A percentile compares a stretch with the other conserved stretches of the same genome.
These are phyloP conservation scores for Girardinus metallicus DNA, from an alignment of 2,797 vertebrate species.

Conservation along the genomic window DNA sequence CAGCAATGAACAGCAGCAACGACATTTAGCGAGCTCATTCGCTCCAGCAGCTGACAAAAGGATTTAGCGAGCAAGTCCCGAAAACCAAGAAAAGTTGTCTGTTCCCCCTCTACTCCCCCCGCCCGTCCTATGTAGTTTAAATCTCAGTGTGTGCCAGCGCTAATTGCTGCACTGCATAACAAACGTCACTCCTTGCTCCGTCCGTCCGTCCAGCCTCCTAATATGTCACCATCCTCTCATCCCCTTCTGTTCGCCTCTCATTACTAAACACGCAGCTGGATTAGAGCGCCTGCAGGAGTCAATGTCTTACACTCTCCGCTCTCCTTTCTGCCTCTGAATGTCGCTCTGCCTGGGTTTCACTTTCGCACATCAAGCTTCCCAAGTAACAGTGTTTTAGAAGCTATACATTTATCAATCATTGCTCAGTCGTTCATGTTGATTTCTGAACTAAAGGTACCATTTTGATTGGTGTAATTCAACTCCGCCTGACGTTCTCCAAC, in stretches of 20 bases:
- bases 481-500: not conserved
- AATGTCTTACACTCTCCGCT: conserved; percentile 14
- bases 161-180: conserved; percentile 41
- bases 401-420: not conserved
- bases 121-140: conserved; percentile 16
- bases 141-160: conserved; percentile 29
- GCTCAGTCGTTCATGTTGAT: not conserved
- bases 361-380: not conserved
- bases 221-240: conserved; percentile 44
- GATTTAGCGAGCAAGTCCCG: not conserved
- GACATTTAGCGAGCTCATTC: not conserved
- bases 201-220: conserved; percentile 33
- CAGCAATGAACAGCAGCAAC: not conserved
- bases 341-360: conserved; percentile 18
- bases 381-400: not conserved
- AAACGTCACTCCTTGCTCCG: conserved; percentile 30
- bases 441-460: not conserved
- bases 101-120: not conserved
- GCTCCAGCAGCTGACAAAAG: not conserved
- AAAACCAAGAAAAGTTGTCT: not conserved
- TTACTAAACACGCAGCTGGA: conserved; percentile 58
- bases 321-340: conserved; percentile 42
- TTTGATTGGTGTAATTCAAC: not conserved
- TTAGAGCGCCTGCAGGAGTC: conserved; percentile 33
- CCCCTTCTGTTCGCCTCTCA: conserved; percentile 63